These are phyloP conservation scores for Heliconius eleuchia DNA, from an alignment of 1,140 invertebrate species.

Conservation along the genomic window DNA sequence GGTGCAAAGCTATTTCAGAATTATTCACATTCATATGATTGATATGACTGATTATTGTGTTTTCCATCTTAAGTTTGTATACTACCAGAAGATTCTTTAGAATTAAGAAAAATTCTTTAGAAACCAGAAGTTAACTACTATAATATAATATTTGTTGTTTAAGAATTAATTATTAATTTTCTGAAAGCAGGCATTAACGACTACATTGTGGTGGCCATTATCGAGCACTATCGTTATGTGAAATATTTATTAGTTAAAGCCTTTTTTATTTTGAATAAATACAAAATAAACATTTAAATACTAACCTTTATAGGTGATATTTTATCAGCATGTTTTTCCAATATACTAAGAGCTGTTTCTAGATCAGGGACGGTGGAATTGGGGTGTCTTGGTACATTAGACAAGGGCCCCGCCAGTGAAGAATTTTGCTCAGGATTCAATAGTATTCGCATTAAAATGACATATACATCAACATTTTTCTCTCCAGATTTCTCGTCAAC, in stretches of 20 bases:
- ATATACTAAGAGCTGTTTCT: slow-evolving; percentile 88
- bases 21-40: too few relatives aligned
- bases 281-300: not conserved
- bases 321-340: slow-evolving; percentile 91
- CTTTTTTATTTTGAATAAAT: not conserved
- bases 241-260: not conserved
- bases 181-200: too few relatives aligned
- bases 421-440: slow-evolving; percentile 83
- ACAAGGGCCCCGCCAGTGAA: slow-evolving; percentile 63
- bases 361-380: slow-evolving; percentile 86
- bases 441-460: slow-evolving; percentile 84
- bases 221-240: too few relatives aligned
- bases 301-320: slow-evolving; percentile 89
- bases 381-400: slow-evolving; percentile 65
- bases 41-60: too few relatives aligned
- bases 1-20: too few relatives aligned
- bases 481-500: slow-evolving; percentile 80
- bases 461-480: slow-evolving; percentile 85
- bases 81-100: too few relatives aligned
- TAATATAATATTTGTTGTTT: too few relatives aligned
- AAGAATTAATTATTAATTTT: too few relatives aligned
- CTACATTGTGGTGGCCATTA: too few relatives aligned
- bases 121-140: too few relatives aligned
- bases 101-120: too few relatives aligned
- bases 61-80: too few relatives aligned